These are phyloP conservation scores for Coboldia fuscipes DNA, from an alignment of 1,140 invertebrate genomes.

Conservation along the genomic window DNA sequence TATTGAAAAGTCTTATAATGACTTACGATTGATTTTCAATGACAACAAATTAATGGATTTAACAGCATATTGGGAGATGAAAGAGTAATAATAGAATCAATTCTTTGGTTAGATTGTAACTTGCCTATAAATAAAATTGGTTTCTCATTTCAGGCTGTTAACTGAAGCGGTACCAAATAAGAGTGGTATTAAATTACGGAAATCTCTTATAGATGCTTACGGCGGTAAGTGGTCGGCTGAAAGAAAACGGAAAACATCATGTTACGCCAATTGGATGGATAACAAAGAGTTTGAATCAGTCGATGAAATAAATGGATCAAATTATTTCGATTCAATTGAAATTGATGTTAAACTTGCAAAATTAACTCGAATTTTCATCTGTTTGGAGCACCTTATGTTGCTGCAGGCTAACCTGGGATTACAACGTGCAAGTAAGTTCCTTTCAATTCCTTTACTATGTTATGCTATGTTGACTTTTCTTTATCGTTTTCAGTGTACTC, in stretches of 20 bases:
- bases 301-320: conserved; percentile 9
- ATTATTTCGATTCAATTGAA: conserved; percentile 13
- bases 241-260: neutral
- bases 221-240: neutral
- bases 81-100: neutral
- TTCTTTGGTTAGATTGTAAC: neutral
- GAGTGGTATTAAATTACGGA: conserved; percentile 12
- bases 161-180: conserved; percentile 1
- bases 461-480: too few species aligned
- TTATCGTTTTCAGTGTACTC: too few species aligned
- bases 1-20: conserved; percentile 17
- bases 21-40: conserved; percentile 18
- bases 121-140: neutral
- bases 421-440: too few species aligned
- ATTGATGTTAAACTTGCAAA: conserved; percentile 10
- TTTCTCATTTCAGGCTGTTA: neutral
- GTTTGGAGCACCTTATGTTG: conserved; percentile 17
- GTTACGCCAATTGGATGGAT: neutral
- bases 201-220: conserved; percentile 13
- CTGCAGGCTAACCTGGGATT: conserved; percentile 17
- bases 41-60: conserved; percentile 17
- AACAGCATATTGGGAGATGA: conserved; percentile 6
- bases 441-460: too few species aligned
- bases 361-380: conserved; percentile 15
- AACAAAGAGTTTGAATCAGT: neutral